Conservation (phyloP, 2,888 invertebrate species). For the Zygaena filipendulae region DNA sequence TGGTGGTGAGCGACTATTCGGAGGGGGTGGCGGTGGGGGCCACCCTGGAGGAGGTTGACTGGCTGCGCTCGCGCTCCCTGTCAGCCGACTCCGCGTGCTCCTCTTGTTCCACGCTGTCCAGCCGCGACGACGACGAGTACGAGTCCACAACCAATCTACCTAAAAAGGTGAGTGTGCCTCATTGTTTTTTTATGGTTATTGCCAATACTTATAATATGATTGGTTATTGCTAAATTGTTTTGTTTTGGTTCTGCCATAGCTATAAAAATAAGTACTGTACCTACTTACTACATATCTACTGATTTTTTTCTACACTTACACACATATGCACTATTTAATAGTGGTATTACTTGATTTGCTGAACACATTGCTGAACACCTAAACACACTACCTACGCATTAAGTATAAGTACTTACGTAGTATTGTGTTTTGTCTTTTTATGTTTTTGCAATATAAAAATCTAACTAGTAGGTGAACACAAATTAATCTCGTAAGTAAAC, state of each 20-base stretch:
- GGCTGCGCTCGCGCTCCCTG: constrained; percentile 56
- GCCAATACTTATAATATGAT: constrained; percentile 6
- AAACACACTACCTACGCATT: too few relatives aligned
- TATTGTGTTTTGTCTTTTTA: too few relatives aligned
- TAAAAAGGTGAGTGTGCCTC: constrained; percentile 53
- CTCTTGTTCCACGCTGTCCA: constrained; percentile 78
- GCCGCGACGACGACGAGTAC: constrained; percentile 74
- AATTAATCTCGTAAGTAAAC: too few relatives aligned
- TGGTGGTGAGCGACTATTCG: constrained; percentile 89
- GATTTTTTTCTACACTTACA: too few relatives aligned
- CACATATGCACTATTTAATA: too few relatives aligned
- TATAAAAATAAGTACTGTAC: too few relatives aligned
- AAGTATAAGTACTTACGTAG: too few relatives aligned
- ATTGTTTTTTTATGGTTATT: constrained; percentile 6
- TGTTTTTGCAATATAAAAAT: too few relatives aligned
- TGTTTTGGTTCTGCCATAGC: constrained; percentile 1
- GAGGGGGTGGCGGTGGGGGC: constrained; percentile 70
- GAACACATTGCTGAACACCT: too few relatives aligned
- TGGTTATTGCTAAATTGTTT: constrained; percentile 1
- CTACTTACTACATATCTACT: too few relatives aligned
- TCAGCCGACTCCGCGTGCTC: constrained; percentile 80
- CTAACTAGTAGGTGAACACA: too few relatives aligned
- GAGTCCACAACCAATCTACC: constrained; percentile 51
- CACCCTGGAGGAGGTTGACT: constrained; percentile 53
- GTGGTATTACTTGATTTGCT: too few relatives aligned